Conservation (phyloP, 1,140 invertebrate species). For the Dreissena polymorpha region DNA sequence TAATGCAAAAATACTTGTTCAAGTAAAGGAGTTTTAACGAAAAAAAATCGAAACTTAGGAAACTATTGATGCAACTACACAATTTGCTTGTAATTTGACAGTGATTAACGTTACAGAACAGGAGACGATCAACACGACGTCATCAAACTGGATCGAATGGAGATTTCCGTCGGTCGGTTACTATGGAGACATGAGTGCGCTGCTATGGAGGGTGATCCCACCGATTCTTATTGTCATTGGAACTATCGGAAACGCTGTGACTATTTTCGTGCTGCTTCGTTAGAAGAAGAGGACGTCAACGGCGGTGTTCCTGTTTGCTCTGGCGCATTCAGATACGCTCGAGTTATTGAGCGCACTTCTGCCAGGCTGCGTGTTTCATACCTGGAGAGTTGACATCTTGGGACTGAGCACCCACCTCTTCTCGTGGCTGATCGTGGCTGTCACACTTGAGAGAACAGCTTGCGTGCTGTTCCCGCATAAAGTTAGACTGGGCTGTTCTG, state of each 20-base stretch:
- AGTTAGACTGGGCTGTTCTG: slow-evolving; percentile 42
- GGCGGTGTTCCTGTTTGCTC: slow-evolving; percentile 52
- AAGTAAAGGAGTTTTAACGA: too few relatives aligned
- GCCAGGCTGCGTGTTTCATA: slow-evolving; percentile 55
- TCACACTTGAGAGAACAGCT: slow-evolving; percentile 63
- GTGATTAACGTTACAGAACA: too few relatives aligned
- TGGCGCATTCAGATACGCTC: slow-evolving; percentile 59
- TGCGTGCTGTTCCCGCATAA: slow-evolving; percentile 63
- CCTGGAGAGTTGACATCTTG: slow-evolving; percentile 56
- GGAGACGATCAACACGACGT: too few relatives aligned
- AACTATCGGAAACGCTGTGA: slow-evolving; percentile 60
- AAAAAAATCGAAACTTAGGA: too few relatives aligned
- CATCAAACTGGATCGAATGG: too few relatives aligned
- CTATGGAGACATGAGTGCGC: slow-evolving; percentile 19
- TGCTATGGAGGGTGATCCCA: slow-evolving; percentile 44
- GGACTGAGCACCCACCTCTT: neutral
- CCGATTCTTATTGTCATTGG: slow-evolving; percentile 59
- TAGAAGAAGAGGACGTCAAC: slow-evolving; percentile 45
- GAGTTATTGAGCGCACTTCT: slow-evolving; percentile 63
- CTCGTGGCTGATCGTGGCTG: slow-evolving; percentile 37
- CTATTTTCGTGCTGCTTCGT: slow-evolving; percentile 49
- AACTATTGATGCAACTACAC: too few relatives aligned
- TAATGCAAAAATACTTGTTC: too few relatives aligned
- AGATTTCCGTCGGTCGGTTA: too few relatives aligned
- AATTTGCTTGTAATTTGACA: too few relatives aligned